Evolutionary conservation across 2,113 vertebrate genomes (phyloP).

Genomic region (Maccullochella peelii): DNA sequence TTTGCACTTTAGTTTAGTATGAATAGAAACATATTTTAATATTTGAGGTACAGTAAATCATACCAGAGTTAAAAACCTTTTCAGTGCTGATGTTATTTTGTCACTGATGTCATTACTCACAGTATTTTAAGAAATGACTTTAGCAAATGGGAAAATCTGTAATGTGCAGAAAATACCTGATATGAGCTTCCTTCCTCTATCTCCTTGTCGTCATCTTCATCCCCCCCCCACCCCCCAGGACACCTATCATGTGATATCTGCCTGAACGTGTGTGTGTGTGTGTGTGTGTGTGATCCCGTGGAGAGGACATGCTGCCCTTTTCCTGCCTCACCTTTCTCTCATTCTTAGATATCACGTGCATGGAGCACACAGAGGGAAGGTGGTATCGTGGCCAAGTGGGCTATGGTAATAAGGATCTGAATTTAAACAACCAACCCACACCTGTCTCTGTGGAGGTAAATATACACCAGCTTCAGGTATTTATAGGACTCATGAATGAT

Average conservation of each 20-base stretch:
- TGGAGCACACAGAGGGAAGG: conserved; percentile 2
- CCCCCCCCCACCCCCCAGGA: too few relatives aligned
- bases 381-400: conserved; percentile 40
- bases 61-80: neutral
- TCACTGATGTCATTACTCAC: neutral
- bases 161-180: neutral
- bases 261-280: neutral
- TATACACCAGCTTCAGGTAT: conserved; percentile 46
- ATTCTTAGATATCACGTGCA: conserved; percentile 51
- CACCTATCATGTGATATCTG: neutral
- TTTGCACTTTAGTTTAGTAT: neutral
- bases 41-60: neutral
- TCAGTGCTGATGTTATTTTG: neutral
- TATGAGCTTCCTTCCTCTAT: neutral
- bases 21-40: neutral
- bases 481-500: conserved; percentile 64
- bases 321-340: conserved; percentile 32
- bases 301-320: conserved; percentile 56
- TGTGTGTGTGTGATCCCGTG: neutral
- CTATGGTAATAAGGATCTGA: conserved; percentile 32
- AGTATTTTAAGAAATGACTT: neutral
- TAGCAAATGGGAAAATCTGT: neutral
- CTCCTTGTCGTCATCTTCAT: neutral
- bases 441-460: conserved; percentile 32
- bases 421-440: conserved; percentile 39